Evolutionary conservation across 2,113 vertebrate species (phyloP), one percentile per base, ranked within the genome.

Genomic region (Salvelinus sp.): DNA sequence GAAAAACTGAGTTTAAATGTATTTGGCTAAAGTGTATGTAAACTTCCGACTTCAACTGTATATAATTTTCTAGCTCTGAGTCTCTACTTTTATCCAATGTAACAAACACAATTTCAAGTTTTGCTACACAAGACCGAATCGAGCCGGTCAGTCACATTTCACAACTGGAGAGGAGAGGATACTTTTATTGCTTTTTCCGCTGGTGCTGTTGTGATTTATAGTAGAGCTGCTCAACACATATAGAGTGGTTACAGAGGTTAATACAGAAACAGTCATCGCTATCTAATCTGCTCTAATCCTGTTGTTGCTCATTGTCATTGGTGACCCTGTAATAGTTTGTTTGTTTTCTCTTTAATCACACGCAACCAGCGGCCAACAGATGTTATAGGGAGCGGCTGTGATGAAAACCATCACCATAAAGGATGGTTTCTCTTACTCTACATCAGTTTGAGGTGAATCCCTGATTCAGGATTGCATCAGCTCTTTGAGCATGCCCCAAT

Each of bases 231-330:
- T 12, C 18, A 54, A 13, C 69, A 71, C 12, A 2, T 23, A 71
- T 62, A 23, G 6, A 62, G 58, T n/a, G 58, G 58, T 50, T 23
- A 62, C n/a, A 62, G 58, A 62, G 58, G 58, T 62, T 23, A 62
- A n/a, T 62, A 1, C 5, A 20, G 7, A 44, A 74, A 64, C 30
- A 22, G 33, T 38, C 33, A 64, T 64, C 33, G 14, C 10, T 23
- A 23, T 73, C 72, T 73, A 73, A 73, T 73, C 58, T 64, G 60
- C 10, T 22, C 33, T 73, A 47, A 65, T 65, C 23, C 62, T 12
- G 30, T 16, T 38, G 58, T 63, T 20, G 27, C 25, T 38, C 28
- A 7, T 30, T 65, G 62, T 44, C 33, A 38, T 63, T 50, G 44
- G 7, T 16, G 68, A 25, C 64, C 64, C 23, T 13, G 38, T 22